Evolutionary conservation across 2,888 invertebrate species (phyloP).

Genomic region (Drosophila cyrtoloma): DNA sequence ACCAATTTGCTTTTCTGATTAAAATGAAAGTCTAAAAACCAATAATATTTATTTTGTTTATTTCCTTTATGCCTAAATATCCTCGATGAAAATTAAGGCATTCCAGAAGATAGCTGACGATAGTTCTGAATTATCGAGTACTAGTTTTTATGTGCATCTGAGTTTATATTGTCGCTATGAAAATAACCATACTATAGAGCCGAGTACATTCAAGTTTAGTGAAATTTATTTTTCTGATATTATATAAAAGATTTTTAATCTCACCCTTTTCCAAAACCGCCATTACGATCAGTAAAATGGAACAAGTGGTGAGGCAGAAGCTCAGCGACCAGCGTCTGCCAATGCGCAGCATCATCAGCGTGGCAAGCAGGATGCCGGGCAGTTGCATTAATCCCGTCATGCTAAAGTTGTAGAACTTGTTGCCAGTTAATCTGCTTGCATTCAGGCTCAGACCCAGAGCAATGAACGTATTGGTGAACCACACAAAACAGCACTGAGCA

Average conservation of each 20-base stretch:
- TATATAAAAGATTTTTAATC: not conserved
- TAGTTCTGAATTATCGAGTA: not conserved
- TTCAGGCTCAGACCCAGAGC: conserved; percentile 92
- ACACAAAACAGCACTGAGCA: conserved; percentile 89
- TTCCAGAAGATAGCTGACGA: not conserved
- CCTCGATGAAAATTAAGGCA: not conserved
- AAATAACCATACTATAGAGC: not conserved
- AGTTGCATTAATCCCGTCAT: conserved; percentile 87
- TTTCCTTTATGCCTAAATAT: not conserved
- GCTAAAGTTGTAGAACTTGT: conserved; percentile 91
- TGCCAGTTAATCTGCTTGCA: conserved; percentile 89
- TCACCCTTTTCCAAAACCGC: conserved; percentile 45
- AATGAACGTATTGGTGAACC: conserved; percentile 91
- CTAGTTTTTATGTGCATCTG: not conserved
- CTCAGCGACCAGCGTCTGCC: conserved; percentile 88
- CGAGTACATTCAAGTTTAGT: not conserved
- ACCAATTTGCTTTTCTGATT: not conserved
- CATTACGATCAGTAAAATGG: conserved; percentile 74
- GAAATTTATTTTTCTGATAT: not conserved
- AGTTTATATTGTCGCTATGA: not conserved
- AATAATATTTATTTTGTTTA: not conserved
- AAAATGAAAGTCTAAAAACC: not conserved
- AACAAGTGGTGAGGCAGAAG: conserved; percentile 87
- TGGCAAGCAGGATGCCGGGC: conserved; percentile 89
- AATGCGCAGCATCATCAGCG: conserved; percentile 87